Conservation (phyloP, 2,113 vertebrate species). For the Pseudopipra pipra region DNA sequence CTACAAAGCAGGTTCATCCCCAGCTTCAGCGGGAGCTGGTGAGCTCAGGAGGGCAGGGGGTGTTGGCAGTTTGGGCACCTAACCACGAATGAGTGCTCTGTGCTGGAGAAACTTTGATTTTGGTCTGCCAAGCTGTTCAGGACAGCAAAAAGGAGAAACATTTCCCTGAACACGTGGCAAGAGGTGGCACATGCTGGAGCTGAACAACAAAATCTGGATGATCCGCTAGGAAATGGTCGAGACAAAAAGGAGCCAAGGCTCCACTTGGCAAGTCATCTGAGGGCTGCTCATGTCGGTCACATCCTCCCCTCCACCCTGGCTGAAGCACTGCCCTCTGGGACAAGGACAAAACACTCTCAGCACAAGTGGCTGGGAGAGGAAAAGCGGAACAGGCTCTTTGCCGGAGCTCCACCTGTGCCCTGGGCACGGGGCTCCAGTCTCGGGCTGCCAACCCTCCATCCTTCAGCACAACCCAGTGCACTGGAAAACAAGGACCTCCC, state of each 20-base stretch:
- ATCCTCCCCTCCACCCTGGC: background rate
- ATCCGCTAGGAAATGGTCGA: background rate
- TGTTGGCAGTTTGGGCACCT: accelerated
- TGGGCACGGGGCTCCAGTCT: background rate
- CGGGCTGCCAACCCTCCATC: background rate
- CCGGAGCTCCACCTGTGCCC: background rate
- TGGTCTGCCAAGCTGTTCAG: background rate
- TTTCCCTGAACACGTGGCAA: accelerated
- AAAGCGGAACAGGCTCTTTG: background rate
- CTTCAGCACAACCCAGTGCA: background rate
- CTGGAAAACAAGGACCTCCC: background rate
- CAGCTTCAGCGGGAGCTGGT: background rate
- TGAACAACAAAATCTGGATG: background rate
- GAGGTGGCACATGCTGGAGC: accelerated
- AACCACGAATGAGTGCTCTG: accelerated
- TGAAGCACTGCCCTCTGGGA: background rate
- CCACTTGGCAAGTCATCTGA: background rate
- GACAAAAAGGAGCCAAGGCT: background rate
- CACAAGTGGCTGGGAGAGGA: background rate
- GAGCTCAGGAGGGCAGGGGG: background rate
- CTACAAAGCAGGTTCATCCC: background rate
- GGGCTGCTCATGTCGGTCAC: background rate
- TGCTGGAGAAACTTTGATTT: background rate
- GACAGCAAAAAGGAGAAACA: background rate
- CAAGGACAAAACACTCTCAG: accelerated